These are phyloP conservation scores for Yasuhikotakia modesta DNA, from an alignment of 2,797 vertebrate species.

Conservation along the genomic window DNA sequence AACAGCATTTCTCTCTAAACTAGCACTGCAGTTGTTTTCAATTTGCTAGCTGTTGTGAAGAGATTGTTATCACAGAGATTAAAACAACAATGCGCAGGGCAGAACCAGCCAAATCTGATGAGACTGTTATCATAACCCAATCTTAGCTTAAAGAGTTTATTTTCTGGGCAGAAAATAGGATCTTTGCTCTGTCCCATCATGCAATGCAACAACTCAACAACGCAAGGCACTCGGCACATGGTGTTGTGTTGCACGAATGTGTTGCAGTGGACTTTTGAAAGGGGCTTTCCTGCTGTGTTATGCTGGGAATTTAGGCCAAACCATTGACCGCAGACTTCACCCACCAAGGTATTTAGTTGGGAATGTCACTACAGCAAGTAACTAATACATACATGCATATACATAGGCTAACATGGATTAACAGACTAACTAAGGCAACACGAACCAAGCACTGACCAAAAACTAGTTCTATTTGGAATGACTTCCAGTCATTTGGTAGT, in stretches of 20 bases:
- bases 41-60: conserved; percentile 18
- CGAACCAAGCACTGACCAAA: not conserved
- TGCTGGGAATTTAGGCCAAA: conserved; percentile 21
- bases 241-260: not conserved
- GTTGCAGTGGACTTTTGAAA: not conserved
- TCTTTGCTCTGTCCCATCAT: conserved; percentile 6
- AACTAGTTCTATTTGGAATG: not conserved
- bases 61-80: conserved; percentile 28
- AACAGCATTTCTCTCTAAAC: conserved; percentile 8
- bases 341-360: not conserved
- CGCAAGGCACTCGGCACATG: not conserved
- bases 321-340: conserved; percentile 1
- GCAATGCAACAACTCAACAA: not conserved
- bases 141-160: conserved; percentile 8
- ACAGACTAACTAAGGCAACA: not conserved
- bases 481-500: not conserved
- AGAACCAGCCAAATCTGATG: not conserved
- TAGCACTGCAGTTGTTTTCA: conserved; percentile 29
- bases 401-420: not conserved
- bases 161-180: conserved; percentile 1
- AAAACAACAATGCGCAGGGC: conserved; percentile 19
- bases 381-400: not conserved
- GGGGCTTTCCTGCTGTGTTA: conserved; percentile 27
- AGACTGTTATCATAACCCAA: conserved; percentile 11
- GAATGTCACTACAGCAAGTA: not conserved